These are phyloP conservation scores for Notocelia uddmanniana DNA, from an alignment of 2,888 invertebrate genomes.

Conservation along the genomic window DNA sequence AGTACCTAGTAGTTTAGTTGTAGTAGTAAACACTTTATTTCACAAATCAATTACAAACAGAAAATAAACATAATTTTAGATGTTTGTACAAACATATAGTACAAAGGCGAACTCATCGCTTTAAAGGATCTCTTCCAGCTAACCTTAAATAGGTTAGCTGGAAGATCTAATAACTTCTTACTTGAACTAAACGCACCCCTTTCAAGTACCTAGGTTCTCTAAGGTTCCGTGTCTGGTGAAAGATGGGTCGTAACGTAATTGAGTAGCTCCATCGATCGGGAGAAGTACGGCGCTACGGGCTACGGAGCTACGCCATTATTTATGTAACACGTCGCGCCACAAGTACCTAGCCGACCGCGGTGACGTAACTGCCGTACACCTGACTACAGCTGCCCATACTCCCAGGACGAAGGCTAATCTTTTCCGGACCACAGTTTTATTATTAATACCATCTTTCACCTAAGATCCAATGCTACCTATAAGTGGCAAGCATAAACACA, in stretches of 20 bases:
- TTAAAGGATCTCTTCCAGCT: no score
- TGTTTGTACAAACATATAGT: no score
- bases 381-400: not conserved
- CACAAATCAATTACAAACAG: no score
- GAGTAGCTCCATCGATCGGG: constrained; percentile 47
- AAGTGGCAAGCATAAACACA: no score
- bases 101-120: no score
- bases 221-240: constrained; percentile 11
- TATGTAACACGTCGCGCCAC: constrained; percentile 51
- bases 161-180: not conserved
- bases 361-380: constrained; percentile 10
- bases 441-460: no score
- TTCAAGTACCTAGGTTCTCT: no score
- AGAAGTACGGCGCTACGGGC: constrained; percentile 51
- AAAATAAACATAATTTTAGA: no score
- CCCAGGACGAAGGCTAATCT: not conserved
- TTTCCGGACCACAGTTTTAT: not conserved
- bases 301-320: constrained; percentile 57
- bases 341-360: constrained; percentile 46
- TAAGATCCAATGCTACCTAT: no score
- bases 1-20: no score
- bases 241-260: constrained; percentile 36
- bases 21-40: no score
- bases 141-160: no score
- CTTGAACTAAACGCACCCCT: constrained; percentile 1